Evolutionary conservation across 2,888 invertebrate genomes (phyloP).

Genomic region (Drosophila macrospina): DNA sequence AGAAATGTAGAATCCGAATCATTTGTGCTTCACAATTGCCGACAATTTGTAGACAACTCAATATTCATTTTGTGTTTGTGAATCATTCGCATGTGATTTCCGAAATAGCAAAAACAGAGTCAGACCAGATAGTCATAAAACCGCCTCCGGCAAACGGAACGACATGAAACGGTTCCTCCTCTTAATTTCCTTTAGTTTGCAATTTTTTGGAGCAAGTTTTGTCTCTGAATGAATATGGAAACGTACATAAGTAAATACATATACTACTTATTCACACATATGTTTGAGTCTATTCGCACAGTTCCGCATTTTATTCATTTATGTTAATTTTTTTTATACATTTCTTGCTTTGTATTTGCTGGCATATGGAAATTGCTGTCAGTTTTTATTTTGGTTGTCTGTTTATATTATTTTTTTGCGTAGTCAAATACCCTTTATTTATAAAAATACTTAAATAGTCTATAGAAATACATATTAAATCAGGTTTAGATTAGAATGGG

Average conservation of each 20-base stretch:
- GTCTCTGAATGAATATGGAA: constrained; percentile 55
- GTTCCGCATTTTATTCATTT: constrained; percentile 56
- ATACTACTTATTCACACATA: constrained; percentile 1
- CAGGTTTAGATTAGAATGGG: neutral
- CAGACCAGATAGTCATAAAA: constrained; percentile 35
- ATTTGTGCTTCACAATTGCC: constrained; percentile 46
- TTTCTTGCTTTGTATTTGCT: constrained; percentile 47
- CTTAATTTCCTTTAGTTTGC: constrained; percentile 38
- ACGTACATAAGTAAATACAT: constrained; percentile 21
- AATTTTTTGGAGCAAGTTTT: constrained; percentile 58
- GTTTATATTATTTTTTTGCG: constrained; percentile 14
- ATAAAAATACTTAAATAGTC: neutral
- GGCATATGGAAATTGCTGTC: constrained; percentile 53
- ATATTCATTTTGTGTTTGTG: constrained; percentile 42
- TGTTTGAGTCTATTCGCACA: constrained; percentile 20
- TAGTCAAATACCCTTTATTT: constrained; percentile 10
- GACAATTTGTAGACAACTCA: constrained; percentile 47
- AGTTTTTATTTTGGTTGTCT: constrained; percentile 28
- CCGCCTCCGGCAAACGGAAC: constrained; percentile 38
- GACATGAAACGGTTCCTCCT: constrained; percentile 19
- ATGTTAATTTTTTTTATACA: constrained; percentile 62
- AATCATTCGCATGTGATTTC: constrained; percentile 68
- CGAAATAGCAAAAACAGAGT: constrained; percentile 60
- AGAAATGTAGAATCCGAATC: constrained; percentile 22
- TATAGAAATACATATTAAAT: neutral